Evolutionary conservation across 1,140 invertebrate species (phyloP).

Genomic region (Leptinotarsa undecemlineata): DNA sequence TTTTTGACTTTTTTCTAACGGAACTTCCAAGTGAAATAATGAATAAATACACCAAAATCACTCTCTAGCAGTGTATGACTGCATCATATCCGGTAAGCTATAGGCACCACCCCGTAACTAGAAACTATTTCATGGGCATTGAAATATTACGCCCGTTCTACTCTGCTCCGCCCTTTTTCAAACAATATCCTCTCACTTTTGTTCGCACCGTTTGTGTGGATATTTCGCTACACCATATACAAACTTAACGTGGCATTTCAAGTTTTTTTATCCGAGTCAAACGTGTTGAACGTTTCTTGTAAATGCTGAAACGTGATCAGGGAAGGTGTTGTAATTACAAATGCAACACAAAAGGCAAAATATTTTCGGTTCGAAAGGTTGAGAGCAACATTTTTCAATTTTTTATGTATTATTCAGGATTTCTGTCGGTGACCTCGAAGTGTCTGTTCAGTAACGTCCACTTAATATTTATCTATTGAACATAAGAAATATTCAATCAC

Average conservation of each 20-base stretch:
- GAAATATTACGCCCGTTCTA: neutral
- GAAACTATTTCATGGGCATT: constrained; percentile 8
- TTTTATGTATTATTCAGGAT: no score
- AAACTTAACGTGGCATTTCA: constrained; percentile 10
- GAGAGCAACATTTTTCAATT: neutral
- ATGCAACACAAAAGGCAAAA: constrained; percentile 2
- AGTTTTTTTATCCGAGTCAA: neutral
- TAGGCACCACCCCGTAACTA: neutral
- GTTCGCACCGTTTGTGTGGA: neutral
- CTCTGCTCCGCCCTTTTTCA: neutral
- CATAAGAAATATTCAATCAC: no score
- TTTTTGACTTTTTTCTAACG: no score
- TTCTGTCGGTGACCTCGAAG: no score
- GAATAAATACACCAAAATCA: no score
- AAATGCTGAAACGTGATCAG: constrained; percentile 19
- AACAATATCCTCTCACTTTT: constrained; percentile 9
- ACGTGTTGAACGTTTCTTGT: constrained; percentile 15
- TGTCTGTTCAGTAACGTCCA: no score
- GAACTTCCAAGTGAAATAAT: no score
- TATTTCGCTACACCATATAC: neutral
- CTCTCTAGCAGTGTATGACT: neutral
- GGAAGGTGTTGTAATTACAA: neutral
- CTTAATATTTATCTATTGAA: no score
- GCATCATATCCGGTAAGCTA: neutral
- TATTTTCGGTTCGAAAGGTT: neutral